A percentile compares a stretch with the other conserved stretches of the same genome.
phyloP scores from a whole-genome alignment of 2,113 vertebrate genomes.

The Oryzias javanicus region DNA sequence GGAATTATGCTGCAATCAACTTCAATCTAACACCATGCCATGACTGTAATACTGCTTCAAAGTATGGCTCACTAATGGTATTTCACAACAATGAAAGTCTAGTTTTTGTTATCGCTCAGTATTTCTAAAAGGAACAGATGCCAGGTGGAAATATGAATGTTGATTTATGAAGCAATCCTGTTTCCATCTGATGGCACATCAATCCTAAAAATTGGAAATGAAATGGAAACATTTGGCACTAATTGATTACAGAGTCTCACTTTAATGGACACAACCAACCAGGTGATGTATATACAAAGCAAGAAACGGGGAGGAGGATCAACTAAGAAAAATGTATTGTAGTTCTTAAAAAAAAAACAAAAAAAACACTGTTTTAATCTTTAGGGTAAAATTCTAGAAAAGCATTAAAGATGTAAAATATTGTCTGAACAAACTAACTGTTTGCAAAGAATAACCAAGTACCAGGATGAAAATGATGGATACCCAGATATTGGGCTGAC shows the following conservation, averaged over 20 bases:
- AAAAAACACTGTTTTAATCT: no score
- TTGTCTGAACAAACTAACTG: no score
- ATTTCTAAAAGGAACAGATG: slow-evolving; percentile 13
- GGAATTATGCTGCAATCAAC: slow-evolving; percentile 46
- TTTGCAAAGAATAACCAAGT: no score
- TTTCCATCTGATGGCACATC: slow-evolving; percentile 13
- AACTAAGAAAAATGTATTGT: no score
- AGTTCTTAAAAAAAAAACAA: no score
- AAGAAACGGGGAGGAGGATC: no score
- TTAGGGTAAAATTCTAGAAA: no score
- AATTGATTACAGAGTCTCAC: slow-evolving; percentile 1
- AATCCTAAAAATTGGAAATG: slow-evolving; percentile 8
- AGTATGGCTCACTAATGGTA: slow-evolving; percentile 33
- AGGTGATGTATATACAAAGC: no score
- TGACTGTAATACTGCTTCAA: slow-evolving; percentile 25
- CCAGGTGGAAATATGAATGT: slow-evolving; percentile 4
- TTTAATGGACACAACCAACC: background rate
- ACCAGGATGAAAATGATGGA: no score
- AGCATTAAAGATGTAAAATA: no score
- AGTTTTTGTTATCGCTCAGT: slow-evolving; percentile 7
- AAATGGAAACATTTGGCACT: background rate
- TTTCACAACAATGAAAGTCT: slow-evolving; percentile 15
- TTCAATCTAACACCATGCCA: slow-evolving; percentile 22
- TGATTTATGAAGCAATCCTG: background rate
- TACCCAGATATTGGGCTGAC: no score